Percentiles rank a stretch among this genome's conserved stretches.
Conservation (phyloP, 2,888 invertebrate species). For the Ichneumoninae sp. region DNA sequence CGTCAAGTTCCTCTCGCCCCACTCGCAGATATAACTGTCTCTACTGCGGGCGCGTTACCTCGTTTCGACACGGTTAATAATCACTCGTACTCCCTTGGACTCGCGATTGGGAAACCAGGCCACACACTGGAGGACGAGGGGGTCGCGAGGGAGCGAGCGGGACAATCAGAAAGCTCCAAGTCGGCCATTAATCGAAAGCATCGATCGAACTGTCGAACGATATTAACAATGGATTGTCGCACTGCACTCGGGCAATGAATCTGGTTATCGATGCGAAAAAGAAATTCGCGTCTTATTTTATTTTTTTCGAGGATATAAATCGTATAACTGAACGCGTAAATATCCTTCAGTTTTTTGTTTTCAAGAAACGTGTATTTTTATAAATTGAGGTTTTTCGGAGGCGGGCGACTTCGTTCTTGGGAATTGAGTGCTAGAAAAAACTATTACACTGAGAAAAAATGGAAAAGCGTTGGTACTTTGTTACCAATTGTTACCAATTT, state of each 20-base stretch:
- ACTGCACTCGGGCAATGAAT: conserved; percentile 22
- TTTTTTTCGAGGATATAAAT: background rate
- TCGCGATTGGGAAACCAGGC: conserved; percentile 30
- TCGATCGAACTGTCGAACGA: conserved; percentile 53
- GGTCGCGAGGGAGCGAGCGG: conserved; percentile 10
- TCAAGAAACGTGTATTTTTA: too few species aligned
- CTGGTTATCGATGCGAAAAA: conserved; percentile 5
- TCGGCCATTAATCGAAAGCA: conserved; percentile 42
- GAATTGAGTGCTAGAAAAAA: too few species aligned
- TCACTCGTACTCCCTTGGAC: conserved; percentile 14
- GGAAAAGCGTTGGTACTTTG: too few species aligned
- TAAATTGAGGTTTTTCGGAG: too few species aligned
- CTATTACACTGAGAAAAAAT: too few species aligned
- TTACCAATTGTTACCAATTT: too few species aligned
- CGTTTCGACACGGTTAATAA: conserved; percentile 38
- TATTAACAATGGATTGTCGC: conserved; percentile 42
- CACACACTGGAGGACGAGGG: background rate
- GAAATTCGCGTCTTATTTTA: background rate
- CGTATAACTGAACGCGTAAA: background rate
- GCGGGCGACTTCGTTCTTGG: too few species aligned
- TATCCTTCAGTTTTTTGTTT: too few species aligned
- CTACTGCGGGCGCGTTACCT: conserved; percentile 36
- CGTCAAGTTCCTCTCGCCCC: conserved; percentile 24
- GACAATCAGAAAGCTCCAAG: conserved; percentile 11
- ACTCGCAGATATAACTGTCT: conserved; percentile 29